Percentiles rank a stretch among this genome's conserved stretches.
Conservation (phyloP, 2,113 vertebrate species). For the Thermophis baileyi region DNA sequence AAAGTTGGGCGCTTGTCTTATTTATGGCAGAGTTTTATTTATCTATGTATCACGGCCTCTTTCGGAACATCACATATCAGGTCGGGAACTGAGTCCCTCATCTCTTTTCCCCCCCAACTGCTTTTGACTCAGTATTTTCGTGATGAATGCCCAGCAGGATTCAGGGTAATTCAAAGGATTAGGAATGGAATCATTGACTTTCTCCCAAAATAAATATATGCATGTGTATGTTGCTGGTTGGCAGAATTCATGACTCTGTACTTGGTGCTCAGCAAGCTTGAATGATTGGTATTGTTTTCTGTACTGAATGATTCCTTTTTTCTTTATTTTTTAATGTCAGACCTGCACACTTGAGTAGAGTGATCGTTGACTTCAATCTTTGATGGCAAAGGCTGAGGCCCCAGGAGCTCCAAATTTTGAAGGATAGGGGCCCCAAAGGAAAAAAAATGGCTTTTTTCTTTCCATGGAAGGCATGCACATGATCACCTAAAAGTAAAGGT, state of each 20-base stretch:
- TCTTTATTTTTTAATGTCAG: slow-evolving; percentile 9
- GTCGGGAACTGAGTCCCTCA: slow-evolving; percentile 51
- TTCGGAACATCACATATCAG: slow-evolving; percentile 51
- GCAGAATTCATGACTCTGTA: slow-evolving; percentile 25
- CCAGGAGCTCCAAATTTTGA: accelerated
- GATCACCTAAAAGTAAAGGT: background rate
- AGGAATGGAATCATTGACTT: slow-evolving; percentile 54
- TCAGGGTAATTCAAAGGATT: slow-evolving; percentile 46
- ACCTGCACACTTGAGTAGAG: background rate
- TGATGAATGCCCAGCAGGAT: slow-evolving; percentile 56
- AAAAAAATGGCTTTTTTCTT: background rate
- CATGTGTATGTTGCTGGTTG: slow-evolving; percentile 24
- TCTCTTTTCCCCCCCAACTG: background rate
- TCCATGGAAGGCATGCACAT: background rate
- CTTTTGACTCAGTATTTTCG: slow-evolving; percentile 9
- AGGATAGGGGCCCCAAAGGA: background rate
- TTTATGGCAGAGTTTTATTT: slow-evolving; percentile 47
- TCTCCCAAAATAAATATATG: slow-evolving; percentile 40
- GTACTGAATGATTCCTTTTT: slow-evolving; percentile 21
- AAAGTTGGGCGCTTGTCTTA: slow-evolving; percentile 28
- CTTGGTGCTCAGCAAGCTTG: slow-evolving; percentile 38
- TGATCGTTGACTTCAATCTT: background rate
- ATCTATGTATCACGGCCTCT: slow-evolving; percentile 40
- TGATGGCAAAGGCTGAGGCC: background rate
- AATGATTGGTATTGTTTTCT: slow-evolving; percentile 36